Conservation (phyloP, 92 coral and sea anemone species). For the Bergia puertoricense region DNA sequence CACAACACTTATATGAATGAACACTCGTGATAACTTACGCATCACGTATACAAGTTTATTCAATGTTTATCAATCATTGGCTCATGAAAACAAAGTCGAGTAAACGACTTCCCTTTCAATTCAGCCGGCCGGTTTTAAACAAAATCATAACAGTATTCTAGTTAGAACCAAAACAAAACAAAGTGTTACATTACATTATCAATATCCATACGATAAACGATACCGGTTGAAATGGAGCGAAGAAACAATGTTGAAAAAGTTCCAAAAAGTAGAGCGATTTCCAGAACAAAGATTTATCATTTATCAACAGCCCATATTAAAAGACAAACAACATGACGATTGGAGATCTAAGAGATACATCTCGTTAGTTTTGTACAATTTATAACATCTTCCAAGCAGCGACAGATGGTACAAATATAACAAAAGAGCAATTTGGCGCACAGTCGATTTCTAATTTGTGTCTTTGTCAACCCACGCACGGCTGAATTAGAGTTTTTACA, state of each 20-base stretch:
- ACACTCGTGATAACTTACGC: not conserved
- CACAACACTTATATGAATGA: not conserved
- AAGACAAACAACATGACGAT: not conserved
- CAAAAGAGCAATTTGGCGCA: not conserved
- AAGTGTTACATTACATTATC: not conserved
- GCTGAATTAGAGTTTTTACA: not conserved
- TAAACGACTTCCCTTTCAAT: not conserved
- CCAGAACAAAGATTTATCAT: not conserved
- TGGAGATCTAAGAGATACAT: not conserved
- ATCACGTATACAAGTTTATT: not conserved
- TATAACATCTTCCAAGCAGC: not conserved
- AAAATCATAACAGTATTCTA: not conserved
- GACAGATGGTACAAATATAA: not conserved
- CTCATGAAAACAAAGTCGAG: not conserved
- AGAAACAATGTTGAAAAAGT: slow-evolving; percentile 33
- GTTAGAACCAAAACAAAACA: not conserved
- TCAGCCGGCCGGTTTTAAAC: not conserved
- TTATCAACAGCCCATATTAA: not conserved
- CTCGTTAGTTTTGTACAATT: not conserved
- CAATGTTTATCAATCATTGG: not conserved
- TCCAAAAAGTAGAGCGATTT: not conserved
- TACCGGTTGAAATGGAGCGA: not conserved
- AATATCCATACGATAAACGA: not conserved
- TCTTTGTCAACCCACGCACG: not conserved
- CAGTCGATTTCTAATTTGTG: too few relatives aligned